Evolutionary conservation across 2,113 vertebrate genomes (phyloP).

Genomic region (Misgurnus anguillicaudatus): DNA sequence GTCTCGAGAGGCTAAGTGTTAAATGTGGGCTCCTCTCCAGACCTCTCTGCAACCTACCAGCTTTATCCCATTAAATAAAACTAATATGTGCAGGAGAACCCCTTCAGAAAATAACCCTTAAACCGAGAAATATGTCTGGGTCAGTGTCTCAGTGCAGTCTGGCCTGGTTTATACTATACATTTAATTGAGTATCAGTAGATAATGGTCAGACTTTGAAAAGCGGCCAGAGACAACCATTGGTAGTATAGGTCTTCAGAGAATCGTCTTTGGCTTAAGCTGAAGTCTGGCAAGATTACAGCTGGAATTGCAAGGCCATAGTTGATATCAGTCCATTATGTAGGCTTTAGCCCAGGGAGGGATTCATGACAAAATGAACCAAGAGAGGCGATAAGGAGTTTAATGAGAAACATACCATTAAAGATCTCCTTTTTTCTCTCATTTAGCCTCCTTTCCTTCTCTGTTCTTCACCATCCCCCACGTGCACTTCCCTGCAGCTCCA

Average conservation of each 20-base stretch:
- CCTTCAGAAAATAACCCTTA: conserved; percentile 26
- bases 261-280: conserved; percentile 27
- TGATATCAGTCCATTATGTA: conserved; percentile 36
- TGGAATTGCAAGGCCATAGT: conserved; percentile 18
- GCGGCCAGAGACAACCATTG: conserved; percentile 27
- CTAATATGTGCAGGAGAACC: conserved; percentile 45
- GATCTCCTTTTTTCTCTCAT: conserved; percentile 61
- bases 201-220: conserved; percentile 32
- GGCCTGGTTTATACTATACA: conserved; percentile 36
- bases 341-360: conserved; percentile 4
- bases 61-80: conserved; percentile 59
- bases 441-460: conserved; percentile 24
- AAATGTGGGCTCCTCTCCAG: conserved; percentile 61
- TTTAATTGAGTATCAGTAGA: conserved; percentile 32
- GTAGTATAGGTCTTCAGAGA: conserved; percentile 21
- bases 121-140: conserved; percentile 25
- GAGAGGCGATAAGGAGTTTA: conserved; percentile 79
- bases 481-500: neutral
- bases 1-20: conserved; percentile 70
- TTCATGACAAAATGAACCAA: conserved; percentile 73
- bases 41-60: conserved; percentile 58
- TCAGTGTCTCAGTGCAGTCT: conserved; percentile 22
- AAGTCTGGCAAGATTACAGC: conserved; percentile 36
- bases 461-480: neutral
- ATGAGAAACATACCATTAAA: conserved; percentile 80